Base-by-base conservation (phyloP, 2,797 vertebrate species). In the Limnodromus scolopaceus region DNA sequence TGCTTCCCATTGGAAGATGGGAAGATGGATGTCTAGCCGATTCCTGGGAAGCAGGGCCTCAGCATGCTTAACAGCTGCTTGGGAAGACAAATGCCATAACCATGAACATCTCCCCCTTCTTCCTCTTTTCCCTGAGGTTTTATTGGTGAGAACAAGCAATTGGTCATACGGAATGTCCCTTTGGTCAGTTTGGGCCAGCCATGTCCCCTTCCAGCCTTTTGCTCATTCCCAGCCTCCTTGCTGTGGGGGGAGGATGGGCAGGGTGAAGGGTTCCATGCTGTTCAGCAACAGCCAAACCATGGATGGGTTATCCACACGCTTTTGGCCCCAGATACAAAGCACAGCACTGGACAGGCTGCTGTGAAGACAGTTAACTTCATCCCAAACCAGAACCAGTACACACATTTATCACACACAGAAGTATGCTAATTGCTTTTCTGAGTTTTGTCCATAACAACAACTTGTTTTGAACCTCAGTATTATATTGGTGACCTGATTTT, bases 41-140 rank as follows among this genome's bases (percentile, higher is more conserved):
- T 17, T 43, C 22, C 22, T 64, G 51, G 51, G 22, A 64, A 71
- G 48, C 12, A 49, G 18, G n/a, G n/a, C 32, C 23, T 71, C 49
- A 55, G 41, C 45, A 22, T 45, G 45, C 45, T 22, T 41, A 34
- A 16, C 17, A 51, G 24, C 13, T n/a, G 3, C 45, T 34, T 60
- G 51, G 38, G 36, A 87, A 65, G 43, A 51, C 22, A 65, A 64
- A 41, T 2, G 2, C 23, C 32, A 36, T 27, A 25, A 27, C 17
- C 0, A 0, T 7, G 13, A 79, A 25, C 4, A 10, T 30, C 4
- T 6, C 19, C 11, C 8, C 11, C 32, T 30, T 32, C 32, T 8
- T 61, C 25, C 20, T 63, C 7, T 63, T 41, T 87, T 23, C 49
- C 16, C 36, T 11, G 36, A 41, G 23, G 14, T 34, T 78, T 55